Evolutionary conservation across 2,113 vertebrate species (phyloP).

Genomic region (Pituophis catenifer): DNA sequence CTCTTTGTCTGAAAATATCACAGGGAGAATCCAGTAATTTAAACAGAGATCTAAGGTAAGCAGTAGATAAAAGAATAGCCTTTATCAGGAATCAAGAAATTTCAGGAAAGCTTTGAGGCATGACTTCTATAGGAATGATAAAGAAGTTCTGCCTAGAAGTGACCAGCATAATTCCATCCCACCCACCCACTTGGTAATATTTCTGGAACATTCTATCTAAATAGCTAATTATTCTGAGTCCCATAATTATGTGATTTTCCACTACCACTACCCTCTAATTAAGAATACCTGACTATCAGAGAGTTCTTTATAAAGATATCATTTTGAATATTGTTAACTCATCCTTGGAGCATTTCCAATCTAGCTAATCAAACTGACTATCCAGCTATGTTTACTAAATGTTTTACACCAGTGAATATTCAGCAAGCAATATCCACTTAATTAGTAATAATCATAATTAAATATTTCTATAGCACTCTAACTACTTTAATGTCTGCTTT

Average conservation of each 20-base stretch:
- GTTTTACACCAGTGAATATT: neutral
- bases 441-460: constrained; percentile 1
- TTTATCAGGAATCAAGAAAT: neutral
- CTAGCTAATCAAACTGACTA: neutral
- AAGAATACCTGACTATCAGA: neutral
- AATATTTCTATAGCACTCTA: constrained; percentile 1
- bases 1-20: neutral
- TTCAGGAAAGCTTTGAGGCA: neutral
- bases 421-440: neutral
- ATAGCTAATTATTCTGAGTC: neutral
- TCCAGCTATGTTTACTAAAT: neutral
- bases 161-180: neutral
- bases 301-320: neutral
- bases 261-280: neutral
- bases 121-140: neutral
- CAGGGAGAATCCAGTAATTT: neutral
- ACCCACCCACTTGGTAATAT: neutral
- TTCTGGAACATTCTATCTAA: neutral
- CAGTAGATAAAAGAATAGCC: neutral
- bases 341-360: neutral
- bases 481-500: neutral
- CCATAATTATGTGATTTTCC: neutral
- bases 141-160: neutral
- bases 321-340: neutral
- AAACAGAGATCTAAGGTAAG: neutral